Base-by-base conservation (phyloP, 2,797 vertebrate species). In the Botia almorhae region DNA sequence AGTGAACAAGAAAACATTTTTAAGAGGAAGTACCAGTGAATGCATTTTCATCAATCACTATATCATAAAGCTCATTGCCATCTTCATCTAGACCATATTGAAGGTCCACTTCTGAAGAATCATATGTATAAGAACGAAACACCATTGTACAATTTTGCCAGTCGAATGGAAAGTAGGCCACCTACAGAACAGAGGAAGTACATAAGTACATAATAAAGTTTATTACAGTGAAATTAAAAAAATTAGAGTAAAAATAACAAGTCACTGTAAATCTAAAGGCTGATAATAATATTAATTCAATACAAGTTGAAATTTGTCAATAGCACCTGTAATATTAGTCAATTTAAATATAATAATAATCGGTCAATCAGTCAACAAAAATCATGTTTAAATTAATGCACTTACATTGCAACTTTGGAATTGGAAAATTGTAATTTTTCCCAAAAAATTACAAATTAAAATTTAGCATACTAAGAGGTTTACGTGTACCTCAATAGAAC, bases 121-220 rank as follows among this genome's bases (percentile, higher is more conserved):
- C 96, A 0, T 98, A 98, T 2, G 94, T 96, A 83, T 96, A 96
- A 0, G 96, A 97, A n/a, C 94, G 93, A 90, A 98, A 98, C 51
- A 96, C 89, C 96, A 97, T 97, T 76, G 93, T 95, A 89, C 96
- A 98, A 87, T 98, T 98, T 87, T 98, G 96, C 96, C 96, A 97
- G 89, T 97, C 96, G 46, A 98, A 97, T 0, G 96, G 96, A 83
- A 97, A 98, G 85, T 97, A 97, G 0, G 94, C 92, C 83, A 96
- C 96, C 96, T 97, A 78, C 0, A 36, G 75, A 48, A 55, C 1
- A 43, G 21, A 21, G 4, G 19, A 70, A 61, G 33, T 69, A 29
- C 26, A 33, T n/a, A n/a, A n/a, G n/a, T n/a, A n/a, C 0, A 53
- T 53, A 53, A 16, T 53, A 46, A 11, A 11, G 39, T 7, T 26